A percentile compares a stretch with the other conserved stretches of the same genome.
Evolutionary conservation across 2,888 invertebrate species (phyloP).

Genomic region (Apomyelois bistriatella): DNA sequence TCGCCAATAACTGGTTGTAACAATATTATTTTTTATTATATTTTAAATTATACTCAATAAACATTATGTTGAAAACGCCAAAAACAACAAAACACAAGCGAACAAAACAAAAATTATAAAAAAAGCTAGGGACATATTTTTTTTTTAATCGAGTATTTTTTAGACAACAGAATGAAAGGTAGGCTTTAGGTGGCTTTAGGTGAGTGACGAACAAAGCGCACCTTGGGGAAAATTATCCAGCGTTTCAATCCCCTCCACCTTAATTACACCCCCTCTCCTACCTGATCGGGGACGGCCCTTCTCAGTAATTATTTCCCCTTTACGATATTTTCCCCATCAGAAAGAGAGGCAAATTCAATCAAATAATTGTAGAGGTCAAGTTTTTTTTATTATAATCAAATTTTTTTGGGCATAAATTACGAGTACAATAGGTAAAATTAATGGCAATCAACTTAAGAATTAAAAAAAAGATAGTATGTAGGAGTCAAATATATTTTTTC

Average conservation of each 20-base stretch:
- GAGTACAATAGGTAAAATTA: too few relatives aligned
- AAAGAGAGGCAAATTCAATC: slow-evolving; percentile 37
- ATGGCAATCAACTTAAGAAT: too few relatives aligned
- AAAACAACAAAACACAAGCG: background rate
- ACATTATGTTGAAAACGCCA: background rate
- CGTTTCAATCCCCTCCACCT: slow-evolving; percentile 32
- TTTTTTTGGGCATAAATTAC: too few relatives aligned
- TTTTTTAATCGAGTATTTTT: slow-evolving; percentile 14
- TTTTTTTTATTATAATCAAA: too few relatives aligned
- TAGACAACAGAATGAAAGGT: slow-evolving; percentile 14
- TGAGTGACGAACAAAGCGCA: slow-evolving; percentile 31
- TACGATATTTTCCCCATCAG: slow-evolving; percentile 24
- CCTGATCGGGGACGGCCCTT: slow-evolving; percentile 40
- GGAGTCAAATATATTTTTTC: too few relatives aligned
- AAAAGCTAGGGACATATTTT: slow-evolving; percentile 12
- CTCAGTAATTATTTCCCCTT: slow-evolving; percentile 54
- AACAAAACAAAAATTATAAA: background rate
- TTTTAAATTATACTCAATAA: too few relatives aligned
- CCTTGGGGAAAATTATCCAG: slow-evolving; percentile 38
- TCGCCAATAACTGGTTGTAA: too few relatives aligned
- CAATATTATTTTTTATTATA: too few relatives aligned
- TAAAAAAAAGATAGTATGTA: too few relatives aligned
- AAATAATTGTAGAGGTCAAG: slow-evolving; percentile 20
- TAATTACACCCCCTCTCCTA: slow-evolving; percentile 45
- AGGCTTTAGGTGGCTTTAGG: slow-evolving; percentile 13